A percentile compares a stretch with the other conserved stretches of the same genome.
Conservation (phyloP, 2,797 vertebrate species). For the Arrhamphus sclerolepis region DNA sequence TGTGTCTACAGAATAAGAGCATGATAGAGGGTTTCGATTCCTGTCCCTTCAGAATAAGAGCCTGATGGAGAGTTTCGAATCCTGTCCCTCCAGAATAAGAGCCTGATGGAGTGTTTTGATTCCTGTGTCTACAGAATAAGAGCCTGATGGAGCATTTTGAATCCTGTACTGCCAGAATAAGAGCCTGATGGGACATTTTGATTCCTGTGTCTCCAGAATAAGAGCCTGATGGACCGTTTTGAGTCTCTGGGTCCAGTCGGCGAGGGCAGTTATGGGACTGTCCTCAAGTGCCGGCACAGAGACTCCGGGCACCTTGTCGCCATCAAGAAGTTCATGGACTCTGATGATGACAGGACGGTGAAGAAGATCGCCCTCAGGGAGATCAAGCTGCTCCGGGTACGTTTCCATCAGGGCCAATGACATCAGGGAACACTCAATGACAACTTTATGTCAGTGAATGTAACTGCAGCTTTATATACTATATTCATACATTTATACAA, state of each 20-base stretch:
- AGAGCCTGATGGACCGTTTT: conserved; percentile 85
- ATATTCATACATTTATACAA: no score
- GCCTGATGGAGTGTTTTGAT: no score
- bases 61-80: neutral
- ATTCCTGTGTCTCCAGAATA: neutral
- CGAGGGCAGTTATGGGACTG: conserved; percentile 88
- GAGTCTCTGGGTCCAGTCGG: conserved; percentile 86
- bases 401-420: neutral
- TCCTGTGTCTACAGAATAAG: no score
- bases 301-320: conserved; percentile 86
- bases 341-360: conserved; percentile 85
- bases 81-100: no score
- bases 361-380: conserved; percentile 89
- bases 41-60: no score
- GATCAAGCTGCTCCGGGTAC: conserved; percentile 87
- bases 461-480: no score
- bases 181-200: neutral
- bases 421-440: neutral
- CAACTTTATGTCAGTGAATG: no score
- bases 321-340: conserved; percentile 90
- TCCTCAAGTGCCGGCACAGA: conserved; percentile 87
- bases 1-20: no score
- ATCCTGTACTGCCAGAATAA: neutral
- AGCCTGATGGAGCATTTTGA: no score
- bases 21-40: no score